Evolutionary conservation across 2,113 vertebrate genomes (phyloP).

Genomic region (Limanda limanda): DNA sequence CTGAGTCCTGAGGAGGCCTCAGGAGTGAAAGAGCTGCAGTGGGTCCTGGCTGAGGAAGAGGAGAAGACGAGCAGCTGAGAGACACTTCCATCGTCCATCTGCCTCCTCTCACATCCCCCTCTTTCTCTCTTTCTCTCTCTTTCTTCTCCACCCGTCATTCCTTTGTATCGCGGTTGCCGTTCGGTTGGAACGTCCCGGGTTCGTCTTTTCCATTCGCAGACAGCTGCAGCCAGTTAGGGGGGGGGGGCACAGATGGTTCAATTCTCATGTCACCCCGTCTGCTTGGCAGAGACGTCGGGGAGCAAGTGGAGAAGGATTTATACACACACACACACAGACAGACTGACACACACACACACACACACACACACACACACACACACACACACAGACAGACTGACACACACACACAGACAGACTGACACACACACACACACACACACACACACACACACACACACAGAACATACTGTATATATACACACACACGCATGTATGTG

Average conservation of each 20-base stretch:
- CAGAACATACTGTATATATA: conserved; percentile 13
- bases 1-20: conserved; percentile 10
- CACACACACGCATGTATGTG: conserved; percentile 42
- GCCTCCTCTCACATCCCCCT: conserved; percentile 40
- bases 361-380: background rate
- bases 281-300: conserved; percentile 66
- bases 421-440: conserved; percentile 29
- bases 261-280: conserved; percentile 76
- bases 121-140: conserved; percentile 4
- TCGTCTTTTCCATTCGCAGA: conserved; percentile 69
- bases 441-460: conserved; percentile 31
- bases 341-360: conserved; percentile 48
- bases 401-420: conserved; percentile 44
- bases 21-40: background rate
- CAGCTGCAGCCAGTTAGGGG: conserved; percentile 72
- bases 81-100: conserved; percentile 52
- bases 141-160: conserved; percentile 47
- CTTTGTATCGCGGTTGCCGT: conserved; percentile 58
- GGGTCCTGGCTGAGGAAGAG: conserved; percentile 22
- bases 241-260: conserved; percentile 74
- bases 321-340: conserved; percentile 57
- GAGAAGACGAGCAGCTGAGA: conserved; percentile 34
- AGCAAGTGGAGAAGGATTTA: conserved; percentile 70
- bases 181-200: conserved; percentile 53
- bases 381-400: conserved; percentile 30